These are phyloP conservation scores for Antedon bifida DNA, from an alignment of 35 echinoderm and acorn worm species.

Conservation along the genomic window DNA sequence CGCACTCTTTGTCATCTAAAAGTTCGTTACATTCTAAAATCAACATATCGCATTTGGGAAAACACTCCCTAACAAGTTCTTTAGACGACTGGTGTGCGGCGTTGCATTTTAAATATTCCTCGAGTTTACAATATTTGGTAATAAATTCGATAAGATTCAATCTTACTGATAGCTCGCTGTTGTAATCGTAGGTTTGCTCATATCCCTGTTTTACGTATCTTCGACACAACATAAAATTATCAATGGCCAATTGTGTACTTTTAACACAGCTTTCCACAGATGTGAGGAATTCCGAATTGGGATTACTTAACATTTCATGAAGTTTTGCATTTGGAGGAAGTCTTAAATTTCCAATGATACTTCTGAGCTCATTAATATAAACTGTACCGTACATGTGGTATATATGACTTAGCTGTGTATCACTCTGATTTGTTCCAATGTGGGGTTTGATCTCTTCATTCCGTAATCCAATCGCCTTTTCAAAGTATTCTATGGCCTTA, in stretches of 20 bases:
- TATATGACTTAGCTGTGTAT: neutral
- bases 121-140: neutral
- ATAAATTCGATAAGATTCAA: constrained; percentile 8
- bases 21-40: constrained; percentile 12
- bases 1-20: neutral
- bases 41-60: constrained; percentile 1
- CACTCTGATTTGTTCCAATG: neutral
- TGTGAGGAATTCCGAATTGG: constrained; percentile 5
- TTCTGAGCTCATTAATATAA: neutral
- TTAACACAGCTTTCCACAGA: neutral
- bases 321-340: neutral
- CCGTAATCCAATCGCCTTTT: constrained; percentile 1
- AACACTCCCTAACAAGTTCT: constrained; percentile 8
- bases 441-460: constrained; percentile 1
- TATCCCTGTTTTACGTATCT: neutral
- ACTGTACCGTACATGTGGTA: constrained; percentile 19
- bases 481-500: constrained; percentile 5
- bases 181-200: constrained; percentile 2
- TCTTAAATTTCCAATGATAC: neutral
- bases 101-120: neutral
- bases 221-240: constrained; percentile 4
- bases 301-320: neutral
- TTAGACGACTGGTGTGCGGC: neutral
- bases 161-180: constrained; percentile 1
- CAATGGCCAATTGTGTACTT: neutral